A percentile compares a stretch with the other conserved stretches of the same genome.
phyloP scores from a whole-genome alignment of 2,113 vertebrate genomes.

The Otolemur garnettii region DNA sequence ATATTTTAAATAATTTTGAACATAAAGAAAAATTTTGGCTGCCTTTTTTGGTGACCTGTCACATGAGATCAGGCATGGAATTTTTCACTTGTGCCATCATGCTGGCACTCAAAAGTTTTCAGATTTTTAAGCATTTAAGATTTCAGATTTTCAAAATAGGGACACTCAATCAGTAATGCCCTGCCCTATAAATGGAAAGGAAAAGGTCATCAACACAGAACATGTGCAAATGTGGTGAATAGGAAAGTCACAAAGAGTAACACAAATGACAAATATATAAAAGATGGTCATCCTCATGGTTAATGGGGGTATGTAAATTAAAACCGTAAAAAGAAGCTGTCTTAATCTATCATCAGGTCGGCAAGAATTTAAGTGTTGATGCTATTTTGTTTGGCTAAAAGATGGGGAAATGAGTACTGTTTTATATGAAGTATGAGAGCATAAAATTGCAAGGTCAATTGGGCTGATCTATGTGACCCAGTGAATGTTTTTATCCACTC shows the following conservation, averaged over 20 bases:
- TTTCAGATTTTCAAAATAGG: too few species aligned
- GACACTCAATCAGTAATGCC: not conserved
- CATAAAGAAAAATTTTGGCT: not conserved
- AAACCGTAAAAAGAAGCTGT: not conserved
- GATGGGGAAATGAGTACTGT: not conserved
- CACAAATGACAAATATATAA: not conserved
- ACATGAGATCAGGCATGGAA: not conserved
- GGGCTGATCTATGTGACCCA: not conserved
- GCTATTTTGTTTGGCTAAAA: not conserved
- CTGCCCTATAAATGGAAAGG: not conserved
- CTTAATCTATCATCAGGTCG: not conserved
- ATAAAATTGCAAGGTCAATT: not conserved
- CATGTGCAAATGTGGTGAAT: not conserved
- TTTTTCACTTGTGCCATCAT: not conserved
- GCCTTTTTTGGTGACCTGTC: not conserved
- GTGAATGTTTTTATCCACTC: not conserved
- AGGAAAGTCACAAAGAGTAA: not conserved
- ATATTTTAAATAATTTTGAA: not conserved
- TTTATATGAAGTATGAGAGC: not conserved
- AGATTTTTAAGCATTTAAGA: too few species aligned
- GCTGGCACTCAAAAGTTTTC: not conserved
- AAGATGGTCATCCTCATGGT: not conserved
- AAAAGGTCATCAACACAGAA: not conserved
- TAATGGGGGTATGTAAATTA: not conserved
- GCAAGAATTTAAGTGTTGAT: not conserved